Conservation (phyloP, 2,888 invertebrate species). For the Peribatodes rhomboidaria region DNA sequence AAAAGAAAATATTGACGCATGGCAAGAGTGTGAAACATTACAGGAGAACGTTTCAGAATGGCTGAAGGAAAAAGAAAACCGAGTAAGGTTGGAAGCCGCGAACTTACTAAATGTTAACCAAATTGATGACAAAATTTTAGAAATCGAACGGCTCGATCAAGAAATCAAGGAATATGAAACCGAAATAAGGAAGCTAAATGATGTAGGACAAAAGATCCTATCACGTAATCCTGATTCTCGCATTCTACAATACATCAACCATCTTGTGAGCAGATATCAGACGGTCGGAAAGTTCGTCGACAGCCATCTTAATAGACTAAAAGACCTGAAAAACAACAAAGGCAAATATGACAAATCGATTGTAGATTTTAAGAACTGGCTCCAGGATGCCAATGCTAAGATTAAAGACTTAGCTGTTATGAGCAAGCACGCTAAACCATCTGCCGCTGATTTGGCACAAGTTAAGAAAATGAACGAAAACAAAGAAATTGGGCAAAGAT, state of each 20-base stretch:
- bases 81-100: constrained; percentile 90
- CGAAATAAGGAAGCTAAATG: constrained; percentile 89
- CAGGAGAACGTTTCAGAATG: constrained; percentile 91
- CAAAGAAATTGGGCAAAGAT: constrained; percentile 92
- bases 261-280: constrained; percentile 92
- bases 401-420: constrained; percentile 91
- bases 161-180: constrained; percentile 88
- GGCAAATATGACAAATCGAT: constrained; percentile 89
- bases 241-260: constrained; percentile 92
- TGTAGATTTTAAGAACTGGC: constrained; percentile 92
- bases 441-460: constrained; percentile 91
- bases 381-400: constrained; percentile 91
- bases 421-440: constrained; percentile 92
- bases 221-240: constrained; percentile 94
- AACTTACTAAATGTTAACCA: constrained; percentile 89
- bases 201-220: constrained; percentile 90
- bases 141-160: constrained; percentile 88
- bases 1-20: constrained; percentile 90
- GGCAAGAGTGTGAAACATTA: constrained; percentile 92
- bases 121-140: constrained; percentile 89
- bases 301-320: constrained; percentile 90
- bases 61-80: constrained; percentile 93
- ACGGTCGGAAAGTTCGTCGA: constrained; percentile 90
- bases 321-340: constrained; percentile 90
- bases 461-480: constrained; percentile 90